Base-by-base conservation (phyloP, 2,797 vertebrate genomes). In the Oreochromis grahami region DNA sequence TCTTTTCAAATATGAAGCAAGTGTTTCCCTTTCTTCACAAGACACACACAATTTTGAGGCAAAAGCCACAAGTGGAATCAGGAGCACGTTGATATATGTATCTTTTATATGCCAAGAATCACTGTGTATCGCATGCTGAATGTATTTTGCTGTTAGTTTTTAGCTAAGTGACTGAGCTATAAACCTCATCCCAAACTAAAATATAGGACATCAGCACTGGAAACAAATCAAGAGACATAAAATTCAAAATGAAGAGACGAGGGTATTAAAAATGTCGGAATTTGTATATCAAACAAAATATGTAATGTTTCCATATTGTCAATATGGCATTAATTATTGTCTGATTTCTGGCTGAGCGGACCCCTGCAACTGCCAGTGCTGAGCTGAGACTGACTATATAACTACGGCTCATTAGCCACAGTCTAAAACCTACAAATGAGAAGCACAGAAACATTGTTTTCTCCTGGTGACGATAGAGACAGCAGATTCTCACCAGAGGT, bases 361-460 rank as follows among this genome's bases (percentile, higher is more conserved):
- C 86, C 53, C 70, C 78, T 84, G 76, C 82, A 88, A 89, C 91
- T 86, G 89, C 79, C 76, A 72, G 52, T 21, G 88, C 83, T 81
- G 86, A 87, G 86, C 83, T 80, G 87, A 89, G 88, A 79, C 82
- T 81, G 92, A 91, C 90, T 93, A 93, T 74, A 93, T 93, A 91
- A 84, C 86, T 93, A 93, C 87, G 87, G 91, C 93, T 96, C 94
- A 92, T 96, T 95, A 95, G 91, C 82, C 79, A 90, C 90, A 92
- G 89, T 87, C 85, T 90, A 86, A 91, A 92, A 94, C 88, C 92
- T 90, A 84, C 68, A n/a, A 88, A 79, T 84, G 87, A 88, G 88
- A 94, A 85, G 82, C 80, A 83, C 83, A 86, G 82, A 83, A 92
- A 90, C 82, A 81, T 86, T 63, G 85, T 92, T 94, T 89, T 91